Evolutionary conservation across 2,797 vertebrate genomes (phyloP).

Genomic region (Enteromius fasciolatus): DNA sequence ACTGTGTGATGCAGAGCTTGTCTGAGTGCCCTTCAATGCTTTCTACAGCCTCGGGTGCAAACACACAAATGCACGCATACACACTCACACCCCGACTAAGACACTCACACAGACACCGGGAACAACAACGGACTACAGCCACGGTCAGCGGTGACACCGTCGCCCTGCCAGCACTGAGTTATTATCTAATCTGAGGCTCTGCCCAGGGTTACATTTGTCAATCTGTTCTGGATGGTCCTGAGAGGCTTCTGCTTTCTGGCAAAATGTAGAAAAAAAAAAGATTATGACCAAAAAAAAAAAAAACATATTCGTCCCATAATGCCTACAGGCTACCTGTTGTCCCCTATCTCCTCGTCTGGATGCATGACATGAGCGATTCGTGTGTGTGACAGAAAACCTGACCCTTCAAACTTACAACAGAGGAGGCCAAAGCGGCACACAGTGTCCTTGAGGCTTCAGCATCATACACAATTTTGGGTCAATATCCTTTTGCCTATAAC

Average conservation of each 20-base stretch:
- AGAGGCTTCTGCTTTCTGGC: conserved; percentile 56
- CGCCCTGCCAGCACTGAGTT: conserved; percentile 61
- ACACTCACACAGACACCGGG: conserved; percentile 43
- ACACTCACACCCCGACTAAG: conserved; percentile 22
- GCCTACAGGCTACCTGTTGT: conserved; percentile 53
- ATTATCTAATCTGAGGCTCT: conserved; percentile 66
- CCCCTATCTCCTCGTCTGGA: conserved; percentile 44
- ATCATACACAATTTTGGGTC: neutral
- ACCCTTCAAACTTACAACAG: conserved; percentile 10
- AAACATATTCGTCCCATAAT: conserved; percentile 43
- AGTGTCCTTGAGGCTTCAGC: neutral
- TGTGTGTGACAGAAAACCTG: conserved; percentile 18
- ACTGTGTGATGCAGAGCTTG: conserved; percentile 40
- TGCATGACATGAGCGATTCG: conserved; percentile 47
- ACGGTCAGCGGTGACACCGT: conserved; percentile 57
- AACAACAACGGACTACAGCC: conserved; percentile 30
- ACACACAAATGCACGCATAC: conserved; percentile 18
- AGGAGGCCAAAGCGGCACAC: neutral
- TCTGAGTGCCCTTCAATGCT: conserved; percentile 57
- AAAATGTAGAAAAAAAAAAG: conserved; percentile 45
- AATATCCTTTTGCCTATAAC: conserved; percentile 27
- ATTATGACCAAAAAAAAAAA: conserved; percentile 54
- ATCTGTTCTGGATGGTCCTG: conserved; percentile 60
- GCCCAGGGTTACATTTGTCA: conserved; percentile 66
- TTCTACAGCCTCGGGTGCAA: conserved; percentile 47